Base-by-base conservation (phyloP, 2,888 invertebrate species). In the Amphiduros pacificus region DNA sequence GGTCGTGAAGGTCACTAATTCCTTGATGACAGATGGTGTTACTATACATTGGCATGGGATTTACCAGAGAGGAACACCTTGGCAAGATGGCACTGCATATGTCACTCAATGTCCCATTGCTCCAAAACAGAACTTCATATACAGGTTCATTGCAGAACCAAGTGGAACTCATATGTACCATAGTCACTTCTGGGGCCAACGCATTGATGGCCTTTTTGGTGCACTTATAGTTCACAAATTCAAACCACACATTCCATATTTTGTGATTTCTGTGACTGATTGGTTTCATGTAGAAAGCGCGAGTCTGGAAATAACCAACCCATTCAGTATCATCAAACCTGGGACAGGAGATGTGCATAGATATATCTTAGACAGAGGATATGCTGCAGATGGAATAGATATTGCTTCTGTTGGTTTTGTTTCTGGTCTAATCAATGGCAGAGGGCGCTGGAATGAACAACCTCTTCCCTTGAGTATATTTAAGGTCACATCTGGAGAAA, bases 41-140 rank as follows among this genome's bases (percentile, higher is more conserved):
- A 69, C 73, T 17, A 64, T 77, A 5, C 77, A 77, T 62, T 76
- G 76, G 77, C 76, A 77, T 58, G 77, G 77, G 0, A 62, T 77
- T 6, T 73, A 69, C 41, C 74, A 75, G 63, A 28, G n/a, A 5
- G 69, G 62, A 0, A 74, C 73, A 4, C 74, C 75, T 1, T 73
- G 66, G 64, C 71, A 70, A 69, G 74, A 74, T 58, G 74, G 74
- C 0, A 69, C 70, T 14, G 68, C 73, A 6, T 73, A 65, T 29
- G 64, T 75, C 6, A 68, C 71, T 11, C 77, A 77, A 64, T 77
- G 77, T 36, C 77, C 77, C 3, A 76, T 77, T 6, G 62, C 58
- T 0, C 73, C 74, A 1, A 71, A 71, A 17, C 72, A 72, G 52
- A 67, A 68, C 2, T 77, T 76, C 60, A 73, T 65, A 5, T 77